Evolutionary conservation across 2,888 invertebrate species (phyloP).

Genomic region (Galeopsomyia nigrocyanea): DNA sequence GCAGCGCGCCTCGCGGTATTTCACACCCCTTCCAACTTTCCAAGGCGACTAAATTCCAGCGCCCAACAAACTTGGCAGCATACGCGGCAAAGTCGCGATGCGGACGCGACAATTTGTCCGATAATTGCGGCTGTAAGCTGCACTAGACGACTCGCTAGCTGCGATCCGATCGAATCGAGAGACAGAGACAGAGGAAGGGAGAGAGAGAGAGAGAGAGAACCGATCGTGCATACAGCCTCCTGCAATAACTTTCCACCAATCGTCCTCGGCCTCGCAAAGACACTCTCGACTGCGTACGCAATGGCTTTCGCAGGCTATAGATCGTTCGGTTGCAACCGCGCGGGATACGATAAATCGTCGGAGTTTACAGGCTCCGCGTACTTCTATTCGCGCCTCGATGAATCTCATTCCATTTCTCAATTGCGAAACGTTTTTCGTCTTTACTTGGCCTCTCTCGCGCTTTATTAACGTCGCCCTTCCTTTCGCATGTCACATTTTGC

Average conservation of each 20-base stretch:
- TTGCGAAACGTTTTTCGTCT: not conserved
- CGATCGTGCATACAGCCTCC: no score
- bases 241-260: not conserved
- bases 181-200: no score
- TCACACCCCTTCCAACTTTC: conserved; percentile 29
- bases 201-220: no score
- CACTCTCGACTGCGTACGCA: conserved; percentile 8
- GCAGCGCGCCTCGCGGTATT: conserved; percentile 22
- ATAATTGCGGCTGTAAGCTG: not conserved
- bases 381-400: conserved; percentile 42
- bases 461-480: conserved; percentile 15
- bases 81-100: conserved; percentile 1
- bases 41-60: conserved; percentile 26
- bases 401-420: conserved; percentile 33
- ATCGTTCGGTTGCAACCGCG: conserved; percentile 12
- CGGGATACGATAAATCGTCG: conserved; percentile 42
- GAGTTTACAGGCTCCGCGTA: conserved; percentile 36
- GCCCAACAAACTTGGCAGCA: conserved; percentile 12
- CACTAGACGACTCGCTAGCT: no score
- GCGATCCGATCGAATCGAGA: no score
- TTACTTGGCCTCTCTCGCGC: conserved; percentile 15
- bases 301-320: conserved; percentile 35
- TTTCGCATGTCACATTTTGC: no score
- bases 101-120: conserved; percentile 1
- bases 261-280: conserved; percentile 26